Percentiles rank a stretch among this genome's conserved stretches.
Evolutionary conservation across 2,113 vertebrate species (phyloP).

Genomic region (Madoqua kirkii): DNA sequence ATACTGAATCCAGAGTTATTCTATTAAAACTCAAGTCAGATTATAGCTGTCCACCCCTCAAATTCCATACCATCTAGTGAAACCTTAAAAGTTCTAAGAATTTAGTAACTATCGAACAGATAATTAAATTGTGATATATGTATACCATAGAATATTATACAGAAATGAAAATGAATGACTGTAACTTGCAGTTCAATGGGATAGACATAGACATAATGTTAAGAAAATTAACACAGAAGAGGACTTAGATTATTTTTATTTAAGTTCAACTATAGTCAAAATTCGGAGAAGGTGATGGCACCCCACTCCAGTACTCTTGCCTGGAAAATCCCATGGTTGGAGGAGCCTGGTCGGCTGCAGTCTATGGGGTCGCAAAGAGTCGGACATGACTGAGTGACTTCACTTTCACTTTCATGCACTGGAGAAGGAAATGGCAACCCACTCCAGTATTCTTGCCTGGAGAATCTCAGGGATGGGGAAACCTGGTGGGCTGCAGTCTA

Average conservation of each 20-base stretch:
- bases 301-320: too few relatives aligned
- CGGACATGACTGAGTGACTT: too few relatives aligned
- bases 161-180: neutral
- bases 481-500: too few relatives aligned
- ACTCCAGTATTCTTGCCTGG: too few relatives aligned
- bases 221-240: neutral
- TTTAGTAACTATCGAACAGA: neutral
- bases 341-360: too few relatives aligned
- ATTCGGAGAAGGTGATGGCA: too few relatives aligned
- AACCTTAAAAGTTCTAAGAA: too few relatives aligned
- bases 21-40: neutral
- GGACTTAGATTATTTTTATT: neutral
- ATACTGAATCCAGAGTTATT: neutral
- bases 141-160: neutral
- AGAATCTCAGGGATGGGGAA: too few relatives aligned
- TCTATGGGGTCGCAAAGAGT: too few relatives aligned
- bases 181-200: neutral
- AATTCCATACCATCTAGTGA: neutral
- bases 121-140: neutral
- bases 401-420: too few relatives aligned
- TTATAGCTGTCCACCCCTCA: neutral
- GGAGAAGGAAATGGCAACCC: too few relatives aligned
- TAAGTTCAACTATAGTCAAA: neutral
- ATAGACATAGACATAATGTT: neutral
- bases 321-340: too few relatives aligned